Evolutionary conservation across 2,888 invertebrate genomes (phyloP).

Genomic region (Callosobruchus maculatus): DNA sequence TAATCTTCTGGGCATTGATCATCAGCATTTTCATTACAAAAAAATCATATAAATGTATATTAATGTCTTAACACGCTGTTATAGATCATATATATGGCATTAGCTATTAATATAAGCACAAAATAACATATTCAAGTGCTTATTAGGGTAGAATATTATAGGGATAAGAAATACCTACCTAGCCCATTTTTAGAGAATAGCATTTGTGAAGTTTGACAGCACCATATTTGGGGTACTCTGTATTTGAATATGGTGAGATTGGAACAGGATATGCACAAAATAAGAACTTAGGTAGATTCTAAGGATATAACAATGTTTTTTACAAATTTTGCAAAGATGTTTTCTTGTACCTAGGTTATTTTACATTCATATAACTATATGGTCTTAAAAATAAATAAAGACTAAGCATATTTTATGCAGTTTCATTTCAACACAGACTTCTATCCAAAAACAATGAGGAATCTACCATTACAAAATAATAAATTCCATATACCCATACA

Average conservation of each 20-base stretch:
- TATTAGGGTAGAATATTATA: neutral
- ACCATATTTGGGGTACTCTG: neutral
- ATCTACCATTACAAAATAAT: too few species aligned
- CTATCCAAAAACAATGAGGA: too few species aligned
- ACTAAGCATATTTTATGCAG: neutral
- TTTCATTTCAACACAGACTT: neutral
- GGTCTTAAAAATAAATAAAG: neutral
- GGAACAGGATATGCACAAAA: constrained; percentile 1
- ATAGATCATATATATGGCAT: neutral
- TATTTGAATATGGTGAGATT: neutral
- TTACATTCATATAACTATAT: neutral
- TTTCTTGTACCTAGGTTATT: neutral
- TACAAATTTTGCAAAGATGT: neutral
- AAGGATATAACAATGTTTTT: neutral
- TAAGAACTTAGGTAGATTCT: neutral
- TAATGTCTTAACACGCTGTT: neutral
- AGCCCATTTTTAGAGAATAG: neutral
- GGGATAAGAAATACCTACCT: neutral
- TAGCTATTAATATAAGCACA: neutral
- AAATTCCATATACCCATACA: too few species aligned
- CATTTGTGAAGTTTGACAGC: neutral
- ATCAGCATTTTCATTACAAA: too few species aligned
- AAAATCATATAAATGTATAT: neutral
- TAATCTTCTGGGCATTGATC: too few species aligned
- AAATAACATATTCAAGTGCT: neutral